phyloP scores from a whole-genome alignment of 53 echinoderm and acorn worm species.

The Astropecten irregularis region DNA sequence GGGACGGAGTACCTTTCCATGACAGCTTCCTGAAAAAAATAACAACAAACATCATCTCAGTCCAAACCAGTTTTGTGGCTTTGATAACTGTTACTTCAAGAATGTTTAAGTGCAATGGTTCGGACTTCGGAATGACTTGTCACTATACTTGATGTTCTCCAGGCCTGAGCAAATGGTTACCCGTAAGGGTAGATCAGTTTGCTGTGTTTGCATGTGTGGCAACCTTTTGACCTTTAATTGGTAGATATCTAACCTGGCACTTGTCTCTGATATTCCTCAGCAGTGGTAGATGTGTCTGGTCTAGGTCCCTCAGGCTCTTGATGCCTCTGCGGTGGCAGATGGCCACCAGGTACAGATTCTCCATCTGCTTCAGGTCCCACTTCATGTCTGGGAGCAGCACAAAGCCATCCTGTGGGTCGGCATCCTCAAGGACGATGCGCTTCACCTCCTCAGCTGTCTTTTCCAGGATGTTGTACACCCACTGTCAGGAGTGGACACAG shows the following conservation, averaged over 20 bases:
- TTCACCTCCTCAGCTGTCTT: constrained; percentile 94
- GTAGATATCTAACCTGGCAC: constrained; percentile 82
- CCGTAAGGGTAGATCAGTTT: no score
- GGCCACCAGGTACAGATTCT: constrained; percentile 83
- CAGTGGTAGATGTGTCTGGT: constrained; percentile 75
- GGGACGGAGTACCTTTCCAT: constrained; percentile 67
- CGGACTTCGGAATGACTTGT: no score
- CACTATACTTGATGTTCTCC: no score
- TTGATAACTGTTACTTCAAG: no score
- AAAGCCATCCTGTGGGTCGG: constrained; percentile 83
- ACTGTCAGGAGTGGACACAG: constrained; percentile 61
- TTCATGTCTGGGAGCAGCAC: constrained; percentile 95
- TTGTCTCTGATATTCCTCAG: constrained; percentile 85
- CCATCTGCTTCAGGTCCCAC: constrained; percentile 85
- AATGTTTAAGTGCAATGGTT: no score
- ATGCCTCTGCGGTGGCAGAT: constrained; percentile 78
- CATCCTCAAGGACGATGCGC: constrained; percentile 84
- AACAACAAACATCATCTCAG: not conserved
- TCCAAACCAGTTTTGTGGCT: not conserved
- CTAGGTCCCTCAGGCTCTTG: constrained; percentile 84
- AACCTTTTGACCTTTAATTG: no score
- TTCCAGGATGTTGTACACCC: constrained; percentile 96
- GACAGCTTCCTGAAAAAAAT: constrained; percentile 64
- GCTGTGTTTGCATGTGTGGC: no score
- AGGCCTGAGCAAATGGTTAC: no score